phyloP scores from a whole-genome alignment of 2,888 invertebrate genomes.

The Atrina japonica region DNA sequence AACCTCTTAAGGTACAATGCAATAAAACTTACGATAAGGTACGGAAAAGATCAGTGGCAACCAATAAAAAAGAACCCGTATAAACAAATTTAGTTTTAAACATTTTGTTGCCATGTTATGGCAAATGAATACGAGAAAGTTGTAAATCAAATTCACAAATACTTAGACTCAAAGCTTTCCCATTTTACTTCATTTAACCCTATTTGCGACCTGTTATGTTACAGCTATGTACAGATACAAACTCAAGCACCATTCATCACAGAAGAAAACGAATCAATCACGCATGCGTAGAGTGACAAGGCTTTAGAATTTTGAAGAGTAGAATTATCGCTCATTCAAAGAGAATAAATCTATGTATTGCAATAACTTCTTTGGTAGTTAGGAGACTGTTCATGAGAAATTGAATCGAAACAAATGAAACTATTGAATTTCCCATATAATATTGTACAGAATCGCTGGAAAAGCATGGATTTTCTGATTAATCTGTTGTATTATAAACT shows the following conservation, averaged over 20 bases:
- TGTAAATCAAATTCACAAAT: conserved; percentile 21
- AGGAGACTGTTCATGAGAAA: conserved; percentile 28
- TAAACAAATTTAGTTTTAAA: no score
- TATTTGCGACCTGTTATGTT: conserved; percentile 22
- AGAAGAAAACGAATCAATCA: conserved; percentile 25
- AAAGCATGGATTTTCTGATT: conserved; percentile 25
- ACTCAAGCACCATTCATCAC: conserved; percentile 14
- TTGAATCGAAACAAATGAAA: conserved; percentile 27
- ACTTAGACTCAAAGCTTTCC: conserved; percentile 6
- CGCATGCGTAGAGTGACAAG: conserved; percentile 6
- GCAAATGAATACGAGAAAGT: no score
- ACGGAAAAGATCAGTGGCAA: no score
- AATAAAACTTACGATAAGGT: no score
- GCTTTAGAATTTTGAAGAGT: conserved; percentile 21
- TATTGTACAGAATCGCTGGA: conserved; percentile 8
- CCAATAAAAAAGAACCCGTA: no score
- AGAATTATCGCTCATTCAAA: conserved; percentile 23
- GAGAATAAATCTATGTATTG: conserved; percentile 21
- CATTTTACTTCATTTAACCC: conserved; percentile 22
- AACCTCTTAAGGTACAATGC: conserved; percentile 1
- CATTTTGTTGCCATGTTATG: no score
- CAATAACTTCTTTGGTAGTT: conserved; percentile 26
- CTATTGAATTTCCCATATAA: conserved; percentile 24
- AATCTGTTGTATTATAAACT: conserved; percentile 19
- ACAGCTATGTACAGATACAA: conserved; percentile 7